Evolutionary conservation across 1,140 invertebrate species (phyloP), one percentile per base, ranked within the genome.

Genomic region (Eumeta japonica): DNA sequence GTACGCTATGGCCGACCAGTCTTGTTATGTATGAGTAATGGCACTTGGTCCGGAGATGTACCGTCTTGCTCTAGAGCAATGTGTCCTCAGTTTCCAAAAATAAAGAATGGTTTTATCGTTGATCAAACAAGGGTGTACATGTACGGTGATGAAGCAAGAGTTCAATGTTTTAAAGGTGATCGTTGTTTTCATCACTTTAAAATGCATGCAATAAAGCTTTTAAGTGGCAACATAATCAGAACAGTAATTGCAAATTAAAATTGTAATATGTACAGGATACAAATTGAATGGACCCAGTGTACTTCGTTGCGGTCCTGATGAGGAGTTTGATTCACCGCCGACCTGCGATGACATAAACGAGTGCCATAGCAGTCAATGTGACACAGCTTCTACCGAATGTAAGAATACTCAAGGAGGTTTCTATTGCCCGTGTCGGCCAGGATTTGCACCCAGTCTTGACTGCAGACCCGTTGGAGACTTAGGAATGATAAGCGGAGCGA

Each of bases 301-400:
- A 15, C 86, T 97, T 41, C 85, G 84, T 52, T 97, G 94, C 62
- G 90, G 91, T 43, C 79, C 90, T 30, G 83, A 87, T 47, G 90
- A 95, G 65, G 75, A 83, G 39, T 95, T 97, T 50, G 84, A 88
- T 40, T 86, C 90, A 48, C 81, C 89, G 3, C 92, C 93, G 3
- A 85, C 80, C 37, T 95, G 92, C 55, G 88, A 92, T 80, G 94
- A 97, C 70, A 86, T 96, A 20, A 94, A 97, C 52, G 94, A 97
- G 76, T 97, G 94, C 71, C 79, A 82, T 1, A 88, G 83, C 28
- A 89, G 88, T 48, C 90, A 92, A 61, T 95, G 92, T 74, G 94
- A 94, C 70, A 75, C 87, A 12, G 88, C 87, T 2, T 94, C 90
- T 2, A 95, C 94, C 1, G 87, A 92, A 66, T 97, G 94, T 67